phyloP scores from a whole-genome alignment of 2,888 invertebrate genomes.

The Drosophila testacea region DNA sequence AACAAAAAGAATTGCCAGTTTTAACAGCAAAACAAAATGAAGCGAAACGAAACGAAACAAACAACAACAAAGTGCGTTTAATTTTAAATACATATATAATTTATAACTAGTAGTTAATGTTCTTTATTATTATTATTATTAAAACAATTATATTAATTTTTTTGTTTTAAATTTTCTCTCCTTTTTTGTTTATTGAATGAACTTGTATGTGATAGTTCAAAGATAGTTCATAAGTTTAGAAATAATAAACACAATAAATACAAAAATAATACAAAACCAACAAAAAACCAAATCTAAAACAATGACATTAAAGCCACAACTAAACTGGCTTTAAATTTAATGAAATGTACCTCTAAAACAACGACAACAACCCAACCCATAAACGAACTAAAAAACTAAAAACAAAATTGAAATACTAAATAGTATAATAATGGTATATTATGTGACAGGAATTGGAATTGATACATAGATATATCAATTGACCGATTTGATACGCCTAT shows the following conservation, averaged over 20 bases:
- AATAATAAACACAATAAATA: slow-evolving; percentile 23
- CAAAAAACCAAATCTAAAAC: slow-evolving; percentile 15
- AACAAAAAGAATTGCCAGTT: slow-evolving; percentile 18
- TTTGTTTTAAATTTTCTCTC: slow-evolving; percentile 27
- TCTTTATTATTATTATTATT: slow-evolving; percentile 7
- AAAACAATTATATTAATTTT: slow-evolving; percentile 18
- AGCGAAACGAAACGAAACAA: background rate
- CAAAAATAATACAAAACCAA: slow-evolving; percentile 24
- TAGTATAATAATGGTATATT: background rate
- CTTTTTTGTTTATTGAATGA: slow-evolving; percentile 60
- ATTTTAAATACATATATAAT: slow-evolving; percentile 19
- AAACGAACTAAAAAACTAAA: slow-evolving; percentile 7
- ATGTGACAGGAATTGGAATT: slow-evolving; percentile 30
- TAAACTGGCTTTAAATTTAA: slow-evolving; percentile 42
- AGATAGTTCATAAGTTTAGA: slow-evolving; percentile 71
- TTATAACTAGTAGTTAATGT: slow-evolving; percentile 16
- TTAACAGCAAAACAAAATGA: slow-evolving; percentile 1
- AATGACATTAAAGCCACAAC: slow-evolving; percentile 5
- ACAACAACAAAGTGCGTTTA: slow-evolving; percentile 27
- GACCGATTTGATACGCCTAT: slow-evolving; percentile 29
- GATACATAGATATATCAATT: slow-evolving; percentile 21
- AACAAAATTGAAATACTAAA: background rate
- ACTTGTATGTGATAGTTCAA: slow-evolving; percentile 83
- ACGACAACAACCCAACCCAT: slow-evolving; percentile 14
- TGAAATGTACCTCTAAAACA: slow-evolving; percentile 18